Evolutionary conservation across 2,797 vertebrate species (phyloP).

Genomic region (Cryptoblepharus egeriae): DNA sequence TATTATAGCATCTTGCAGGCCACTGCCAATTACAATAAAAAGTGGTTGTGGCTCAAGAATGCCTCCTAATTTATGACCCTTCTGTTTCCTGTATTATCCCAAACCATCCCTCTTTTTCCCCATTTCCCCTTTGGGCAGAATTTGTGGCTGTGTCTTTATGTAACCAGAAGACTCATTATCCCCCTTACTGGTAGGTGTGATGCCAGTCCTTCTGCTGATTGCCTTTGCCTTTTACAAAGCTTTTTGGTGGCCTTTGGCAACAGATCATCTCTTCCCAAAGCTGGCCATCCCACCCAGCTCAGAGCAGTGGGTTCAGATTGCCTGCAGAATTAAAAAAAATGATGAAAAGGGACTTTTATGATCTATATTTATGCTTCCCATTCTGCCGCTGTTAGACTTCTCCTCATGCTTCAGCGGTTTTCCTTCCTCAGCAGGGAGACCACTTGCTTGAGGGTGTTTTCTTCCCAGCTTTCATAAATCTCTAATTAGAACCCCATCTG

Average conservation of each 20-base stretch:
- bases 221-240: slow-evolving; percentile 29
- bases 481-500: slow-evolving; percentile 72
- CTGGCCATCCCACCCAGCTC: slow-evolving; percentile 35
- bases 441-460: slow-evolving; percentile 65
- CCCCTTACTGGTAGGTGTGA: slow-evolving; percentile 42
- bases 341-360: slow-evolving; percentile 41
- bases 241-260: slow-evolving; percentile 55
- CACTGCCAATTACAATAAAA: slow-evolving; percentile 70
- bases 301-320: slow-evolving; percentile 34
- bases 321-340: slow-evolving; percentile 47
- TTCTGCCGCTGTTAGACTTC: slow-evolving; percentile 64
- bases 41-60: slow-evolving; percentile 64
- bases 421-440: slow-evolving; percentile 65
- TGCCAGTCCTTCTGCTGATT: slow-evolving; percentile 53
- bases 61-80: slow-evolving; percentile 65
- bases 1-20: slow-evolving; percentile 57
- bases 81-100: slow-evolving; percentile 71
- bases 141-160: slow-evolving; percentile 61
- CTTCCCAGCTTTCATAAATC: slow-evolving; percentile 66
- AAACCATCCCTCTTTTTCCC: slow-evolving; percentile 54
- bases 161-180: slow-evolving; percentile 57
- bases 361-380: slow-evolving; percentile 39
- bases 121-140: slow-evolving; percentile 19
- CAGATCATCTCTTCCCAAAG: slow-evolving; percentile 49
- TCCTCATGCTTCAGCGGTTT: slow-evolving; percentile 62